Conservation (phyloP, 2,113 vertebrate genomes). For the Syngnathoides biaculeatus region DNA sequence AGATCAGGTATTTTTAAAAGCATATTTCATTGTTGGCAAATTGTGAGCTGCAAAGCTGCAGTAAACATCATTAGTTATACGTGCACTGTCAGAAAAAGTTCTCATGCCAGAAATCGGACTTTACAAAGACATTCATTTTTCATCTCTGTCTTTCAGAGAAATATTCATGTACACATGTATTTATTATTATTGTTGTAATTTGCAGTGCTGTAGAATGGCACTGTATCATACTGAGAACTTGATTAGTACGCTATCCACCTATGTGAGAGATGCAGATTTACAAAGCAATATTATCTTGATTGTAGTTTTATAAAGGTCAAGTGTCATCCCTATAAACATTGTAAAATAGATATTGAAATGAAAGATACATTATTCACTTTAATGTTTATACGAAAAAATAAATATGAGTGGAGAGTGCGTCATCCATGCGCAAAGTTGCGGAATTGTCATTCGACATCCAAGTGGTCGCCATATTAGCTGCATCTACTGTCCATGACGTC, state of each 20-base stretch:
- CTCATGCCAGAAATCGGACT: background rate
- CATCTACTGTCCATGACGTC: too few relatives aligned
- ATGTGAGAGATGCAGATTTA: too few relatives aligned
- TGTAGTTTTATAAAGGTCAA: too few relatives aligned
- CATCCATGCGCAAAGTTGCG: too few relatives aligned
- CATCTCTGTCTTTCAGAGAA: background rate
- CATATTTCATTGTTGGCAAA: background rate
- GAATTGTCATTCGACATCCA: too few relatives aligned
- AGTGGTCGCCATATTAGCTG: too few relatives aligned
- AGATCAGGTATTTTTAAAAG: constrained; percentile 80
- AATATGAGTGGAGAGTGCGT: too few relatives aligned
- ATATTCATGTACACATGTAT: background rate
- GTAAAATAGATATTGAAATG: too few relatives aligned
- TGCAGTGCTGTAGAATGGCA: background rate
- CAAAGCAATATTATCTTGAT: background rate
- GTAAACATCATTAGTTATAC: background rate
- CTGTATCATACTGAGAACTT: background rate
- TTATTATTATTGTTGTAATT: background rate
- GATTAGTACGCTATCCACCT: too few relatives aligned
- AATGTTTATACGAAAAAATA: too few relatives aligned
- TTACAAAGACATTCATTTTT: background rate
- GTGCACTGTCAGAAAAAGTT: background rate
- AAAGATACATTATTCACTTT: too few relatives aligned
- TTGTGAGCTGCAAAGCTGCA: background rate
- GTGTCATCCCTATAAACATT: too few relatives aligned